phyloP scores from a whole-genome alignment of 2,797 vertebrate species.

The Poeciliopsis presidionis region DNA sequence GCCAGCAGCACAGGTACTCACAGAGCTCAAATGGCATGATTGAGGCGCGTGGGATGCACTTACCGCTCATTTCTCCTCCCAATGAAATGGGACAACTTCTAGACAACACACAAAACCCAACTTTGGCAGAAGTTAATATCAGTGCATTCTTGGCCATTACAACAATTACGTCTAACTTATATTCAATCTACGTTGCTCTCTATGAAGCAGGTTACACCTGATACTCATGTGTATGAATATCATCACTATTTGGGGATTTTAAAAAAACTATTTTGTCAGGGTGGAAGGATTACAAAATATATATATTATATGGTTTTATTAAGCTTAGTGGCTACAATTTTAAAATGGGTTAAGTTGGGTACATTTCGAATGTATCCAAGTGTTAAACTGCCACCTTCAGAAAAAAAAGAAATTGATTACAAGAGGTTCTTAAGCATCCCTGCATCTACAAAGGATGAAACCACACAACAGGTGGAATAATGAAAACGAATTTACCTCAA shows the following conservation, averaged over 20 bases:
- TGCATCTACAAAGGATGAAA: neutral
- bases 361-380: neutral
- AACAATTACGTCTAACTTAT: neutral
- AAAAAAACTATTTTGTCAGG: neutral
- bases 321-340: neutral
- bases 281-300: too few relatives aligned
- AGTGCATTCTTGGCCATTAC: neutral
- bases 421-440: neutral
- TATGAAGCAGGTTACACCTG: neutral
- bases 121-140: neutral
- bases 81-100: neutral
- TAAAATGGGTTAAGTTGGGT: neutral
- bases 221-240: neutral
- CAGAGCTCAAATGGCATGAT: neutral
- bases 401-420: neutral
- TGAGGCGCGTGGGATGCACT: neutral
- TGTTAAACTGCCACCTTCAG: neutral
- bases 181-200: neutral
- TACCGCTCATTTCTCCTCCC: neutral
- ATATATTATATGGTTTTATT: neutral
- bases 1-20: neutral
- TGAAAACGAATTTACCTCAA: neutral
- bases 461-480: neutral
- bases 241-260: neutral
- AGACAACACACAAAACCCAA: neutral